phyloP scores from a whole-genome alignment of 1,140 invertebrate species.

The Cyclina sinensis region DNA sequence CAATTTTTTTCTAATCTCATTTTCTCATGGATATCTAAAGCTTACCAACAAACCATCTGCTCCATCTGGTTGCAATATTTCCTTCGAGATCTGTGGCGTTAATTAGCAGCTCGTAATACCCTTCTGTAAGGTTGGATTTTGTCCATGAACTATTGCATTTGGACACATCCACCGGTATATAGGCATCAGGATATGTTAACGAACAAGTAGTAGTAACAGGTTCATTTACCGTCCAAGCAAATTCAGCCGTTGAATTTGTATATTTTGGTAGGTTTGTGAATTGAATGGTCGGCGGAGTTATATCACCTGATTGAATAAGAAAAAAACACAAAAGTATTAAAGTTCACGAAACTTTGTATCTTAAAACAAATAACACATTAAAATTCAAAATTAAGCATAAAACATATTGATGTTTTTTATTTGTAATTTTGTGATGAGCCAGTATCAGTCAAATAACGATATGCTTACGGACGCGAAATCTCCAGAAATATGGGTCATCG shows the following conservation, averaged over 20 bases:
- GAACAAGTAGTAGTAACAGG: background rate
- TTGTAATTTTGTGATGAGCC: background rate
- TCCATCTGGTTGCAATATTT: background rate
- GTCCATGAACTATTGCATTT: background rate
- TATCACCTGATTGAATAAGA: background rate
- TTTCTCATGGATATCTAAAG: background rate
- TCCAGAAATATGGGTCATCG: background rate
- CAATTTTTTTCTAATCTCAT: too few relatives aligned
- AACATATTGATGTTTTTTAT: too few relatives aligned
- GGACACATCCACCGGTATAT: background rate
- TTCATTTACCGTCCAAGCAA: background rate
- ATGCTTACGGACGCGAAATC: background rate
- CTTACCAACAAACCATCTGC: slow-evolving; percentile 7
- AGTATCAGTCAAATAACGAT: background rate
- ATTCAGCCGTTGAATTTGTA: slow-evolving; percentile 4
- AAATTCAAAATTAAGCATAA: too few relatives aligned
- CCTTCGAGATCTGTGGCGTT: background rate
- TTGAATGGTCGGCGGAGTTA: background rate
- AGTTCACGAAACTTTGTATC: too few relatives aligned
- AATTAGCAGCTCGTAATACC: background rate
- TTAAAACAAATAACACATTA: too few relatives aligned
- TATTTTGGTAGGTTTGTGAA: background rate
- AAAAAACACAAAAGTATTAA: too few relatives aligned
- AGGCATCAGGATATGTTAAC: background rate
- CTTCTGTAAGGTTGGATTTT: background rate